These are phyloP conservation scores for Pygocentrus nattereri DNA, from an alignment of 2,797 vertebrate genomes.

Conservation along the genomic window DNA sequence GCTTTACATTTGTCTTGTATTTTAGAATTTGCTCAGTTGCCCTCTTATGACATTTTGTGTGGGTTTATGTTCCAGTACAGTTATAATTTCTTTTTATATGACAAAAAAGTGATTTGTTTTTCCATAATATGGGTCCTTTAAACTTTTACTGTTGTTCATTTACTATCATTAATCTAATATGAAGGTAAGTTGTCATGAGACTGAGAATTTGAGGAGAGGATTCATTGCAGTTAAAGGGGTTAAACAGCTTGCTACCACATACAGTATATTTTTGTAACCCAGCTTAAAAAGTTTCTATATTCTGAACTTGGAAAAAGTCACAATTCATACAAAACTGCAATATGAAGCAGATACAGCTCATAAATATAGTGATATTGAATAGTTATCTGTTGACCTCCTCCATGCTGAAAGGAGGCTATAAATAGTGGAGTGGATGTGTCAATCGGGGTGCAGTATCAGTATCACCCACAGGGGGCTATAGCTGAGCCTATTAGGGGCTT, in stretches of 20 bases:
- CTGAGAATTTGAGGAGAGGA: too few species aligned
- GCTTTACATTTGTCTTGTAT: too few species aligned
- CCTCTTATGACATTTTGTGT: too few species aligned
- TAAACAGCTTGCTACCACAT: not conserved
- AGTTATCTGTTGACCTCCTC: conserved; percentile 49
- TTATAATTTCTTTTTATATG: too few species aligned
- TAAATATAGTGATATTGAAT: conserved; percentile 29
- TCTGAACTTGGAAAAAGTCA: not conserved
- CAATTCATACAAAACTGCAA: not conserved
- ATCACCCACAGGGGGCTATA: conserved; percentile 28
- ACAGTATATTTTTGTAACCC: not conserved
- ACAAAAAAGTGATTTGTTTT: too few species aligned
- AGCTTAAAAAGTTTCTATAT: not conserved
- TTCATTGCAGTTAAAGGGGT: too few species aligned
- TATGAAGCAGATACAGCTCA: not conserved
- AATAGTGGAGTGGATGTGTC: conserved; percentile 59
- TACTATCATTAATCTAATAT: too few species aligned
- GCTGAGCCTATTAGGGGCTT: conserved; percentile 44
- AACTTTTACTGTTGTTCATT: too few species aligned
- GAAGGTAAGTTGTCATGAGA: too few species aligned
- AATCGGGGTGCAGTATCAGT: conserved; percentile 44
- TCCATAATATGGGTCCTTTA: too few species aligned
- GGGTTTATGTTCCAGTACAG: too few species aligned
- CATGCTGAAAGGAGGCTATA: conserved; percentile 50
- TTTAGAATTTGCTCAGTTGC: too few species aligned